Conservation (phyloP, 2,888 invertebrate species). For the Zootermopsis nevadensis region DNA sequence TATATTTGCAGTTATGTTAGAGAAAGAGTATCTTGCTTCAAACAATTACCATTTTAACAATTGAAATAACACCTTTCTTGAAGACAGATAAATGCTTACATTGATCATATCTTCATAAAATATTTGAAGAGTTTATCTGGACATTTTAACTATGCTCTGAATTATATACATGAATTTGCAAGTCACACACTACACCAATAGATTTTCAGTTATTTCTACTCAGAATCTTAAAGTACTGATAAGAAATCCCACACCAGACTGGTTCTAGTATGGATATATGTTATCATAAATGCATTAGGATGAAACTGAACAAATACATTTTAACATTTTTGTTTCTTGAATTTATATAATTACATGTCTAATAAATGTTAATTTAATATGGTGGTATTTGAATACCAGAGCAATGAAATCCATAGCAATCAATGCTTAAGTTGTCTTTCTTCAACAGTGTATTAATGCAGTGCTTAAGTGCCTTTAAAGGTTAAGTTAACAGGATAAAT, state of each 20-base stretch:
- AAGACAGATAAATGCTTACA: not conserved
- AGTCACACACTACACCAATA: not conserved
- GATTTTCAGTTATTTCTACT: not conserved
- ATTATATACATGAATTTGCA: not conserved
- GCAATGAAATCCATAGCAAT: too few species aligned
- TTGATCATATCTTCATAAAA: not conserved
- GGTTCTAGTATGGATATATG: not conserved
- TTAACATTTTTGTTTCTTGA: not conserved
- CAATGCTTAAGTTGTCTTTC: too few species aligned
- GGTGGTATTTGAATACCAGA: too few species aligned
- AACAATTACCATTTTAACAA: not conserved
- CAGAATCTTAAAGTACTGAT: not conserved
- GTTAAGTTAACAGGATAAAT: too few species aligned
- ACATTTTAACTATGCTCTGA: not conserved
- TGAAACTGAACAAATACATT: not conserved
- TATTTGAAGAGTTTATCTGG: not conserved
- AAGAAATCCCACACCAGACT: slow-evolving; percentile 7
- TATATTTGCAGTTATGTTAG: not conserved
- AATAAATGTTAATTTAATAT: not conserved
- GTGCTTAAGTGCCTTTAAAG: too few species aligned
- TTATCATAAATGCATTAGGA: not conserved
- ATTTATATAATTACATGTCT: not conserved
- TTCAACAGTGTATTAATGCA: too few species aligned
- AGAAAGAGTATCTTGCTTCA: not conserved
- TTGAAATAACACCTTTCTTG: not conserved